Evolutionary conservation across 1,140 invertebrate genomes (phyloP), one percentile per base, ranked within the genome.

Genomic region (Drosophila pectinifera): DNA sequence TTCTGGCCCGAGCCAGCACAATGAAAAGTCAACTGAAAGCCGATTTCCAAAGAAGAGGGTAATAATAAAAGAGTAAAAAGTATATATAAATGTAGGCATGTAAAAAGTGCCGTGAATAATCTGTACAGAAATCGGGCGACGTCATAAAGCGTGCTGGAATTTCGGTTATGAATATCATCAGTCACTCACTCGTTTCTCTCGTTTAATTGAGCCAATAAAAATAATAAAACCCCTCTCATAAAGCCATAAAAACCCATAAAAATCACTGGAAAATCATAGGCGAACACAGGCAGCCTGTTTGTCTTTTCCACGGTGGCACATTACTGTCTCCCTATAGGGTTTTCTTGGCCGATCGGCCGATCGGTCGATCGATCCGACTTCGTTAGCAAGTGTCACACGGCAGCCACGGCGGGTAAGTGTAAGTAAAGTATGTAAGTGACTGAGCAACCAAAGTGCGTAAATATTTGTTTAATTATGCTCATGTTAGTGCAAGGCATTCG

Each of bases 401-500:
- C 63, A 80, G 63, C 77, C 74, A 79, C 75, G 59, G 76, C 43
- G 54, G 63, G 41, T 62, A 28, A 41, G 61, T 68, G 61, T 68
- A 57, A 72, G 36, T n/a, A 75, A 59, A 59, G 59, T 46, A 48
- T 64, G 75, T 64, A 48, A 84, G 78, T 78, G 56, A 75, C 80
- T 73, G 69, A 49, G 62, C 78, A 82, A 78, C 70, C 64, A 79
- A 85, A 83, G 75, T 89, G 79, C 58, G 80, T 83, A 89, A 88
- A 88, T 88, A 89, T 88, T 88, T 89, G 53, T 83, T 88, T 88
- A 88, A 88, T 88, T 89, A 89, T 89, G 83, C 84, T 86, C 69
- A 86, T 86, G 80, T 86, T 86, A 72, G 73, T 86, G 78, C 65
- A 68, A 81, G 55, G 68, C 78, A 77, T 78, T 64, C 74, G 54